Percentiles rank a stretch among this genome's conserved stretches.
Conservation (phyloP, 2,113 vertebrate species). For the Cynocephalus volans region DNA sequence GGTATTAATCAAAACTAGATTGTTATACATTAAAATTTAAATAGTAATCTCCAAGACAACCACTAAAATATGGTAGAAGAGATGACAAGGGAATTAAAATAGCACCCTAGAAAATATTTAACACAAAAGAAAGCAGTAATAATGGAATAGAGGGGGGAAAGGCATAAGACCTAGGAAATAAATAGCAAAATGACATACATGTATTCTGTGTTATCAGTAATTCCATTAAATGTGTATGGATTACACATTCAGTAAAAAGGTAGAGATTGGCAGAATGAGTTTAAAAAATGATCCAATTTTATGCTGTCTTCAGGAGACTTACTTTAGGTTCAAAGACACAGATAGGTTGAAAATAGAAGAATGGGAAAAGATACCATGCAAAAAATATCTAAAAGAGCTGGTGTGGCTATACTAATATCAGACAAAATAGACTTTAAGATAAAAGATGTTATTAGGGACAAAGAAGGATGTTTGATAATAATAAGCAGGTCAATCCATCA, state of each 20-base stretch:
- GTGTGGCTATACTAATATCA: neutral
- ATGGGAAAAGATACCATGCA: neutral
- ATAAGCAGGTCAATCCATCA: neutral
- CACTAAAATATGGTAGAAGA: neutral
- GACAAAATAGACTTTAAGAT: neutral
- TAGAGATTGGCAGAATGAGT: neutral
- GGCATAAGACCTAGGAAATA: neutral
- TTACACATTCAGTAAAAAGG: neutral
- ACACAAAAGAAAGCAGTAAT: neutral
- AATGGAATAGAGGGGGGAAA: neutral
- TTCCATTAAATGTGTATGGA: neutral
- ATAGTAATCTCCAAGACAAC: neutral
- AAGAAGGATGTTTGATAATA: neutral
- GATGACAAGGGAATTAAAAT: conserved; percentile 23
- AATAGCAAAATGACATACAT: neutral
- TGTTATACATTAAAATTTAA: neutral
- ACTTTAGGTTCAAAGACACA: neutral
- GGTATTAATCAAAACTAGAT: neutral
- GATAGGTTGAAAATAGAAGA: neutral
- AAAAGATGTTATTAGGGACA: neutral
- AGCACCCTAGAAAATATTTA: neutral
- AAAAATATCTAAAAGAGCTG: neutral
- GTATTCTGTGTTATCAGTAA: neutral
- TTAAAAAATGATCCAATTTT: neutral
- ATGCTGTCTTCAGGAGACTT: neutral